phyloP scores from a whole-genome alignment of 1,140 invertebrate genomes.

The Nephila pilipes region DNA sequence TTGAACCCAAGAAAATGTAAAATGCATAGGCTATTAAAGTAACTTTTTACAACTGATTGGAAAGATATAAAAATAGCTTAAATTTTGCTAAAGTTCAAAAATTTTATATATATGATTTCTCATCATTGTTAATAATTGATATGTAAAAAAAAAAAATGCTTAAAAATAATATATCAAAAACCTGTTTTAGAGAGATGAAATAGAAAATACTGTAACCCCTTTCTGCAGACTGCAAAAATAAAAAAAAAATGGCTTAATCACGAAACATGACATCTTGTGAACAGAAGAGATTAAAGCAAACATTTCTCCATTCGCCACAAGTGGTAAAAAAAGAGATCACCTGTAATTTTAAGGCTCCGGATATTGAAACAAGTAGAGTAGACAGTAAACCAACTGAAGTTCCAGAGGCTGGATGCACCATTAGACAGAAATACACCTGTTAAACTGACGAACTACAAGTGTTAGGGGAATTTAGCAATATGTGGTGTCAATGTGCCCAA shows the following conservation, averaged over 20 bases:
- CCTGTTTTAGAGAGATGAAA: background rate
- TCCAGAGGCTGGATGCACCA: conserved; percentile 62
- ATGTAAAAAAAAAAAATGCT: no score
- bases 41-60: no score
- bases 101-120: no score
- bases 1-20: no score
- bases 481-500: conserved; percentile 41
- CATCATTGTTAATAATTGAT: no score
- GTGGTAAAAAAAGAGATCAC: conserved; percentile 70
- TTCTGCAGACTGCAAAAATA: background rate
- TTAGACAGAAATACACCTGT: conserved; percentile 70
- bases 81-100: no score
- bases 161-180: background rate
- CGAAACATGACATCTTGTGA: conserved; percentile 21
- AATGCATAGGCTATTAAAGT: no score
- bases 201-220: background rate
- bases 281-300: conserved; percentile 33
- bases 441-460: conserved; percentile 74
- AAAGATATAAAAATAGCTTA: no score
- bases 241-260: background rate
- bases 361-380: conserved; percentile 68
- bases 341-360: conserved; percentile 72
- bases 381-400: conserved; percentile 68
- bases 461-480: conserved; percentile 71
- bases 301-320: conserved; percentile 67